Percentiles rank a stretch among this genome's conserved stretches.
These are phyloP conservation scores for Gopherus flavomarginatus DNA, from an alignment of 2,113 vertebrate genomes.

Conservation along the genomic window DNA sequence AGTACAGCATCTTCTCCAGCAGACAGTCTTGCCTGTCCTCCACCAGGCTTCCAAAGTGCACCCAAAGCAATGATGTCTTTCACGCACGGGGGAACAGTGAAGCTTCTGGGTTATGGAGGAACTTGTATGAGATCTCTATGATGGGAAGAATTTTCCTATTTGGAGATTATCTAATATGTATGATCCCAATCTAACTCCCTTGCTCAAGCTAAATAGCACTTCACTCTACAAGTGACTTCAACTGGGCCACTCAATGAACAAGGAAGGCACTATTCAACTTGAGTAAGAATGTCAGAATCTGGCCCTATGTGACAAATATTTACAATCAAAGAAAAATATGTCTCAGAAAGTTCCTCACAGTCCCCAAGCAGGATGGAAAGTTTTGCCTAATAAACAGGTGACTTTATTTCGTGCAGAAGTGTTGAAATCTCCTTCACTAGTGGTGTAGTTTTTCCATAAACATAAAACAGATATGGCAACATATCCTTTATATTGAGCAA, in stretches of 20 bases:
- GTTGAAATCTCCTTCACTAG: not conserved
- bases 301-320: not conserved
- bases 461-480: conserved; percentile 5
- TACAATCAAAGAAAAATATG: not conserved
- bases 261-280: not conserved
- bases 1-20: not conserved
- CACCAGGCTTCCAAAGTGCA: not conserved
- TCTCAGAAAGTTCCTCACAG: not conserved
- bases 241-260: not conserved
- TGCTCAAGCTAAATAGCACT: not conserved
- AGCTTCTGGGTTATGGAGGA: not conserved
- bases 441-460: conserved; percentile 28
- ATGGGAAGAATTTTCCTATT: not conserved
- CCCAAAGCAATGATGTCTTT: not conserved
- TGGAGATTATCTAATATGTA: not conserved
- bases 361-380: not conserved
- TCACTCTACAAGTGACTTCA: not conserved
- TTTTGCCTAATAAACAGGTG: not conserved
- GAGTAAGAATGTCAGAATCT: not conserved
- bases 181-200: not conserved
- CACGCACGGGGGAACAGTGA: not conserved
- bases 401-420: conserved; percentile 3
- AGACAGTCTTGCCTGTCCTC: not conserved
- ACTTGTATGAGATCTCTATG: not conserved
- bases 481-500: conserved; percentile 25